These are phyloP conservation scores for Lithobates sylvaticus DNA, from an alignment of 2,797 vertebrate species.

Conservation along the genomic window DNA sequence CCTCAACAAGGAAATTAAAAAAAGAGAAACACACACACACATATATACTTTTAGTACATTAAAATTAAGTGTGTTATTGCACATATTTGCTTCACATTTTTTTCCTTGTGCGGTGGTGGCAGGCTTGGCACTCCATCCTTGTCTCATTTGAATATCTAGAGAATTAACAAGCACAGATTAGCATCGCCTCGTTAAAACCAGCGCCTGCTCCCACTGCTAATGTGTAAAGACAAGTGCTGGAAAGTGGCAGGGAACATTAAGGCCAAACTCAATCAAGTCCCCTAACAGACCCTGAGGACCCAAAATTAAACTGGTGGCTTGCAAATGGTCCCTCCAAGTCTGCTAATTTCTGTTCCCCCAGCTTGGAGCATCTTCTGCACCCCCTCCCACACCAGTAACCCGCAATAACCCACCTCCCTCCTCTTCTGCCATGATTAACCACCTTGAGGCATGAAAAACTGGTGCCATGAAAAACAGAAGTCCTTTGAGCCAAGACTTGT, in stretches of 20 bases:
- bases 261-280: slow-evolving; percentile 92
- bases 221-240: slow-evolving; percentile 95
- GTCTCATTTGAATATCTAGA: slow-evolving; percentile 59
- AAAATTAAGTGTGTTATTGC: slow-evolving; percentile 1
- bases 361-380: slow-evolving; percentile 31
- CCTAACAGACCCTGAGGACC: slow-evolving; percentile 82
- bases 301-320: slow-evolving; percentile 85
- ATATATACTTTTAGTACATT: neutral
- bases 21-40: neutral
- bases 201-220: slow-evolving; percentile 82
- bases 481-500: slow-evolving; percentile 50
- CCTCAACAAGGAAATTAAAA: neutral
- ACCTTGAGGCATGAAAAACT: slow-evolving; percentile 74
- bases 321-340: slow-evolving; percentile 76
- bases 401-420: slow-evolving; percentile 61
- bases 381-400: slow-evolving; percentile 62
- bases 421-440: slow-evolving; percentile 64
- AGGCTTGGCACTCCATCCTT: slow-evolving; percentile 45
- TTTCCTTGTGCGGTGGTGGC: slow-evolving; percentile 21
- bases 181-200: slow-evolving; percentile 81
- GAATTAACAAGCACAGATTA: slow-evolving; percentile 78
- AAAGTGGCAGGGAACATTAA: slow-evolving; percentile 93
- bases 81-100: slow-evolving; percentile 26
- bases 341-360: slow-evolving; percentile 55
- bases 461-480: slow-evolving; percentile 66